phyloP scores from a whole-genome alignment of 1,140 invertebrate species.

The Caenorhabditis tropicalis region DNA sequence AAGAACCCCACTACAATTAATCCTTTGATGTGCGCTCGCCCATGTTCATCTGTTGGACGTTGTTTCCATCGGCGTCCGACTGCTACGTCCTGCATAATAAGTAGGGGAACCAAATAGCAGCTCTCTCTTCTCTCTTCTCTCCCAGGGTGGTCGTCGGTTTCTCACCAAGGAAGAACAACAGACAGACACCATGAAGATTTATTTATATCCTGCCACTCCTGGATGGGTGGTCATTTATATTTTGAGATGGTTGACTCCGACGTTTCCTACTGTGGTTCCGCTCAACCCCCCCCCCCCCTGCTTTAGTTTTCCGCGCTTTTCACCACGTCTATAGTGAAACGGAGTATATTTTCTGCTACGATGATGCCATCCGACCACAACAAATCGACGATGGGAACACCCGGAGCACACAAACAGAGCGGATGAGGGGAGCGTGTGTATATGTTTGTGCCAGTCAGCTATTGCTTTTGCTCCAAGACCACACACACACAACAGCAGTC shows the following conservation, averaged over 20 bases:
- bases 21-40: conserved; percentile 10
- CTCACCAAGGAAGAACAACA: background rate
- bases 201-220: background rate
- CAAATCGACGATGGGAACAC: conserved; percentile 32
- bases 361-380: conserved; percentile 39
- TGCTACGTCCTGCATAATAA: conserved; percentile 27
- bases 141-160: background rate
- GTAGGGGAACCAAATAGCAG: background rate
- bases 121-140: background rate
- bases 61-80: too few species aligned
- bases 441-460: conserved; percentile 32
- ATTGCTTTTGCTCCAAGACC: background rate
- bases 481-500: conserved; percentile 1
- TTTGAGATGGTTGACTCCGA: background rate
- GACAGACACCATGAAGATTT: conserved; percentile 20
- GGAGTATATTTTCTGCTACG: background rate
- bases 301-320: background rate
- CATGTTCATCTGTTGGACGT: background rate
- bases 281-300: background rate
- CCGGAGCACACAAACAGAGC: conserved; percentile 1
- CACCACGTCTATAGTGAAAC: background rate
- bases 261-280: background rate
- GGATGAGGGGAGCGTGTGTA: conserved; percentile 15
- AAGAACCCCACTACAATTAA: conserved; percentile 1
- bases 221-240: background rate